Evolutionary conservation across 2,888 invertebrate species (phyloP), one percentile per base, ranked within the genome.

Genomic region (Apodemia hepburni): DNA sequence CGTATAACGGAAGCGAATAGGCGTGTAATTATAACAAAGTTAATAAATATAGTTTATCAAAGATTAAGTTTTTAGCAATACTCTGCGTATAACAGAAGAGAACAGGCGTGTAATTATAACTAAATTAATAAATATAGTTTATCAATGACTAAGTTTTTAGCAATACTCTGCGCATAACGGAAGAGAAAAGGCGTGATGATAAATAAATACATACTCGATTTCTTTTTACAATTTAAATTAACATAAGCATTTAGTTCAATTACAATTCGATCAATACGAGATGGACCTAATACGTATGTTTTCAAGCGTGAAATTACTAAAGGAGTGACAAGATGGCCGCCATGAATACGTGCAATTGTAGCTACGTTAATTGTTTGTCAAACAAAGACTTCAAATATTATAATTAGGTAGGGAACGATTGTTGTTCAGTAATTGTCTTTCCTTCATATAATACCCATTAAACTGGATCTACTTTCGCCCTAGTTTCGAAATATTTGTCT

Each of bases 261-360:
- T 18, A 59, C 22, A 18, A 29, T 27, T 5, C 57, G 64, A 67
- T 69, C 69, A 63, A 57, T 64, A 70, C 54, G n/a, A 22, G 27
- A 71, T 70, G 72, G 74, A 74, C 72, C 74, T 77, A 80, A 79
- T 79, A 78, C 70, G 71, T 68, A 70, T 65, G 73, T 71, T 72
- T 66, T 73, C 73, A 69, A 72, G 71, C 81, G 77, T 76, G 78
- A 73, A 81, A 80, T 77, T 77, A 70, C 74, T 65, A 67, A 68
- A 62, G 58, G 61, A 58, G 58, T 58, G 60, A 64, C 66, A 70
- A 70, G 65, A 68, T 67, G 64, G 68, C 65, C 54, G 66, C 63
- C 54, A 29, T 47, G 57, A 61, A 35, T 47, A 59, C 59, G 47
- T 58, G 18, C 57, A 58, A 35, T 18, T 18, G 58, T 47, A 62